phyloP scores from a whole-genome alignment of 1,140 invertebrate species.

The Cylas formicarius region DNA sequence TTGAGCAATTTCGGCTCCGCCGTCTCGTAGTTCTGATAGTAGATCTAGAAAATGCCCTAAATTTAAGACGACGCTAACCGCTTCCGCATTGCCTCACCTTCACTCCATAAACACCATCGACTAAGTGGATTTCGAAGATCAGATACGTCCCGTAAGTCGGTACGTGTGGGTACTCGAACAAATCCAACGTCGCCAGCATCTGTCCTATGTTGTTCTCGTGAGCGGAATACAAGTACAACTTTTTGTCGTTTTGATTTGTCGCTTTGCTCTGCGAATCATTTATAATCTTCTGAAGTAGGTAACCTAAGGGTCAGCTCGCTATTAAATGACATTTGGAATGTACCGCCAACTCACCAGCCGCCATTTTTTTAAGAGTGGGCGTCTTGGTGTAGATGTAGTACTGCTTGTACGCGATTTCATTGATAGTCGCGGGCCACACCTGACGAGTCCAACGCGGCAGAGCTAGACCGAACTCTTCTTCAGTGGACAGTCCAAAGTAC shows the following conservation, averaged over 20 bases:
- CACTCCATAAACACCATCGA: constrained; percentile 20
- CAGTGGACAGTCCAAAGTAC: constrained; percentile 27
- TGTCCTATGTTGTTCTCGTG: constrained; percentile 28
- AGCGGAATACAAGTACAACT: constrained; percentile 28
- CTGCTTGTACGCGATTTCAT: constrained; percentile 18
- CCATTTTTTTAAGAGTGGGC: constrained; percentile 18
- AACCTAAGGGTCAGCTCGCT: constrained; percentile 14
- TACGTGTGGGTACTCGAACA: constrained; percentile 22
- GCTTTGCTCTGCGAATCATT: constrained; percentile 21
- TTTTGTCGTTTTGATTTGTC: constrained; percentile 10
- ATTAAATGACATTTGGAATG: neutral
- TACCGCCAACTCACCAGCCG: constrained; percentile 17
- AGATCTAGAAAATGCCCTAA: constrained; percentile 21
- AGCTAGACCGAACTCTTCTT: constrained; percentile 47
- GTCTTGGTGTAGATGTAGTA: constrained; percentile 23
- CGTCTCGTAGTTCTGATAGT: constrained; percentile 25
- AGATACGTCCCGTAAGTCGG: constrained; percentile 29
- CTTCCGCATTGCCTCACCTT: constrained; percentile 27
- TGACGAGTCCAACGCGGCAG: constrained; percentile 53
- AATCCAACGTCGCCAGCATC: constrained; percentile 19
- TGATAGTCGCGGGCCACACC: constrained; percentile 50
- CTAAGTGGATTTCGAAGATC: constrained; percentile 25
- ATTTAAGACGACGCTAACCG: neutral
- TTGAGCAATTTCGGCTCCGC: constrained; percentile 18
- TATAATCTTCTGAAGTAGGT: constrained; percentile 28